phyloP scores from a whole-genome alignment of 2,888 invertebrate species.

The Spodoptera littoralis region DNA sequence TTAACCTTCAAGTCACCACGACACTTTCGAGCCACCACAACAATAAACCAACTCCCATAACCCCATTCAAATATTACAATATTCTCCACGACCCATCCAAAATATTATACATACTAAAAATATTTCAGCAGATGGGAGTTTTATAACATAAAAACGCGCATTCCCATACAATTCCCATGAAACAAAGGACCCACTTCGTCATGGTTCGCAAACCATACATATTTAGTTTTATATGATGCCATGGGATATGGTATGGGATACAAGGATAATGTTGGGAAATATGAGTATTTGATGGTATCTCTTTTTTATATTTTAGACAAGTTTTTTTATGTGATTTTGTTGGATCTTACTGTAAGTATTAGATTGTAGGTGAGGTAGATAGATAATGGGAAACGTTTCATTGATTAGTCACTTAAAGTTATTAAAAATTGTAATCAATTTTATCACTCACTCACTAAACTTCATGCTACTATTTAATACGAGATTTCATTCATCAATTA shows the following conservation, averaged over 20 bases:
- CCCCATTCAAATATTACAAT: constrained; percentile 7
- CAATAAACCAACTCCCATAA: no score
- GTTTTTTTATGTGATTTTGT: no score
- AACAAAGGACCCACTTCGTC: constrained; percentile 50
- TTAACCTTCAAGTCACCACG: no score
- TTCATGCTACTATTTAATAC: no score
- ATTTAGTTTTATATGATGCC: constrained; percentile 54
- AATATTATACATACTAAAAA: constrained; percentile 20
- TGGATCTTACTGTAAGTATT: no score
- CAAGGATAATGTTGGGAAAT: constrained; percentile 46
- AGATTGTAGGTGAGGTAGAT: no score
- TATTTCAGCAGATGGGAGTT: constrained; percentile 43
- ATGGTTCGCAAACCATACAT: constrained; percentile 44
- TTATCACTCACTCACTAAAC: no score
- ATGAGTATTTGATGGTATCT: constrained; percentile 27
- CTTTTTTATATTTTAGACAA: background rate
- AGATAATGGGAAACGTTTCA: no score
- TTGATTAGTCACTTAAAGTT: no score
- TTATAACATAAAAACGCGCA: constrained; percentile 40
- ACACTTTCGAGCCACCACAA: no score
- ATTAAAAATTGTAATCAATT: no score
- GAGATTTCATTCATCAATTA: no score
- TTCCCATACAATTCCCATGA: constrained; percentile 53
- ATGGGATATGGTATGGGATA: constrained; percentile 33
- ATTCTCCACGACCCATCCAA: constrained; percentile 3